phyloP scores from a whole-genome alignment of 2,113 vertebrate genomes.

The Sinocyclocheilus grahami region DNA sequence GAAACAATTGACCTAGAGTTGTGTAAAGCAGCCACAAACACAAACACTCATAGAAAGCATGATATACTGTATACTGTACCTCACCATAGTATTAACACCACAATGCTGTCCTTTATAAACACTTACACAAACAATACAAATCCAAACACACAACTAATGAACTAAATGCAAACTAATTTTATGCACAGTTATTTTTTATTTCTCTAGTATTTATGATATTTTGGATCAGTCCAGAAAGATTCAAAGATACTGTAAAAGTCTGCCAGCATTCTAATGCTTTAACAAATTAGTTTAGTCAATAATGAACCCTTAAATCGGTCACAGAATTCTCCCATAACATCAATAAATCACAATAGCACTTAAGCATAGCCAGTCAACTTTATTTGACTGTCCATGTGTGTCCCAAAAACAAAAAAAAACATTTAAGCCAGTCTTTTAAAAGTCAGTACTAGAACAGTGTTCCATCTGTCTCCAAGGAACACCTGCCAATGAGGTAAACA shows the following conservation, averaged over 20 bases:
- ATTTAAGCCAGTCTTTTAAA: constrained; percentile 9
- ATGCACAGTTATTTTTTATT: background rate
- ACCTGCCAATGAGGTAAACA: constrained; percentile 10
- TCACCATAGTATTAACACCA: background rate
- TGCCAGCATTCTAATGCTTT: background rate
- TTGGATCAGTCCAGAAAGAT: too few species aligned
- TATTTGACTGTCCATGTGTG: background rate
- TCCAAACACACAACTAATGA: background rate
- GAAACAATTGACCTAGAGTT: background rate
- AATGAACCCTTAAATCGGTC: background rate
- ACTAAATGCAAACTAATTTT: background rate
- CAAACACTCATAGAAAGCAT: background rate
- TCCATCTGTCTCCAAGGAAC: constrained; percentile 36
- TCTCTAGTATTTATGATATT: background rate
- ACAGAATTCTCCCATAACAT: background rate
- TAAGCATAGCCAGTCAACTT: background rate
- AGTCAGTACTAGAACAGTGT: constrained; percentile 27
- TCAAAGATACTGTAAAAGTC: background rate
- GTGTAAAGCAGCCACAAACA: background rate
- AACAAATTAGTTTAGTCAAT: background rate
- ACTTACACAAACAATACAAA: background rate
- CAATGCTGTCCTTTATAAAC: background rate
- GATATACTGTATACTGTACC: background rate
- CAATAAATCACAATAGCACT: background rate
- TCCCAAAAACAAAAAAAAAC: background rate